These are phyloP conservation scores for Drosophila anomalata DNA, from an alignment of 2,888 invertebrate species.

Conservation along the genomic window DNA sequence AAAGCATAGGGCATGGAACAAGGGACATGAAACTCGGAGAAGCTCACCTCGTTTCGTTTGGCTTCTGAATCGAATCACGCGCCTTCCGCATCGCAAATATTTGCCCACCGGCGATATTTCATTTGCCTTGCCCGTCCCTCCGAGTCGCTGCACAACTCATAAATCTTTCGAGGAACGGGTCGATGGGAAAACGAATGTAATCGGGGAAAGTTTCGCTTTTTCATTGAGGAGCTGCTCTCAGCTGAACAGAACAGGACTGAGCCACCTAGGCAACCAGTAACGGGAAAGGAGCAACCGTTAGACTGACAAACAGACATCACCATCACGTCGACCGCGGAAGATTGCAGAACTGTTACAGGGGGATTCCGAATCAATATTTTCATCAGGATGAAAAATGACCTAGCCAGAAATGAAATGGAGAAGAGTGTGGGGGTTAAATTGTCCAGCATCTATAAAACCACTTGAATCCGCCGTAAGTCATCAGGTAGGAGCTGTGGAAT, in stretches of 20 bases:
- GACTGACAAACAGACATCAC: constrained; percentile 80
- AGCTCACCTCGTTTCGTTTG: constrained; percentile 48
- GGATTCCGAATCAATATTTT: constrained; percentile 76
- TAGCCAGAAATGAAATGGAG: constrained; percentile 22
- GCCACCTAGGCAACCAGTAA: constrained; percentile 30
- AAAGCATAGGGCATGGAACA: not conserved
- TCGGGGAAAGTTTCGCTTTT: constrained; percentile 41
- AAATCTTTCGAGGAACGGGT: constrained; percentile 63
- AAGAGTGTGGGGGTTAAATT: constrained; percentile 16
- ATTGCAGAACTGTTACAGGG: not conserved
- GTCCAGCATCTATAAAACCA: constrained; percentile 34
- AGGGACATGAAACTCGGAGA: not conserved
- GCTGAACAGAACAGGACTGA: not conserved
- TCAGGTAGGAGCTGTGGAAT: not conserved
- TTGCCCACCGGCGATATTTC: constrained; percentile 73
- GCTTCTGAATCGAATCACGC: constrained; percentile 57
- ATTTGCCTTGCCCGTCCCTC: constrained; percentile 53
- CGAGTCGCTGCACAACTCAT: constrained; percentile 63
- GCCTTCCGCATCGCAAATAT: constrained; percentile 68
- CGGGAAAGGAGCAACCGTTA: constrained; percentile 66
- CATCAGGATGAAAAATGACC: constrained; percentile 80
- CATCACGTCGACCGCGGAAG: constrained; percentile 56
- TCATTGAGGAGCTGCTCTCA: constrained; percentile 27
- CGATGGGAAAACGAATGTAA: constrained; percentile 49
- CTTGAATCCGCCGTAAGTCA: constrained; percentile 20